Conservation (phyloP, 2,113 vertebrate species). For the Psilopogon haemacephalus region DNA sequence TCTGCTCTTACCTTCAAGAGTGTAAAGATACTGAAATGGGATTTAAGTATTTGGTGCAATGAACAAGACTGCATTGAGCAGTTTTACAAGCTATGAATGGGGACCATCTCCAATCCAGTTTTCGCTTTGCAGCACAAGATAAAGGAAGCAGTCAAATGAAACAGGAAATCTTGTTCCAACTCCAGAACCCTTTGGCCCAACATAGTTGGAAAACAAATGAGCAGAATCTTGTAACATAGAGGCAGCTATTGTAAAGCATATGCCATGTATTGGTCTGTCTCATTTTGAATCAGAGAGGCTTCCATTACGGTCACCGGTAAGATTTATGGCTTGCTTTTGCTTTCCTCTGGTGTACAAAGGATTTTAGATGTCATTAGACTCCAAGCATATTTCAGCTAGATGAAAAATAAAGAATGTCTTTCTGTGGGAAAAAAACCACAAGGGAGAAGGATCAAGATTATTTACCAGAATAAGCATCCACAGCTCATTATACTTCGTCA, state of each 20-base stretch:
- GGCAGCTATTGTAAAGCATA: neutral
- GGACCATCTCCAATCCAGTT: neutral
- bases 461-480: constrained; percentile 14
- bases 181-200: neutral
- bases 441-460: constrained; percentile 15
- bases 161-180: neutral
- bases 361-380: neutral
- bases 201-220: neutral
- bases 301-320: neutral
- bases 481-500: constrained; percentile 42
- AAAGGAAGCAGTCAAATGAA: neutral
- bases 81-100: neutral
- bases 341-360: neutral
- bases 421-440: neutral
- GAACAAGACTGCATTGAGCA: neutral
- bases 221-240: neutral
- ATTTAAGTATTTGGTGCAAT: neutral
- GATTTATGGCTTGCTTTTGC: neutral
- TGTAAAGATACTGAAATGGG: neutral
- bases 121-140: neutral
- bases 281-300: neutral
- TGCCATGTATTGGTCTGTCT: neutral
- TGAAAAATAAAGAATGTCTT: neutral
- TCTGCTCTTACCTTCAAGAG: neutral
- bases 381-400: neutral